A percentile compares a stretch with the other conserved stretches of the same genome.
phyloP scores from a whole-genome alignment of 2,113 vertebrate genomes.

The Nothoprocta perdicaria region DNA sequence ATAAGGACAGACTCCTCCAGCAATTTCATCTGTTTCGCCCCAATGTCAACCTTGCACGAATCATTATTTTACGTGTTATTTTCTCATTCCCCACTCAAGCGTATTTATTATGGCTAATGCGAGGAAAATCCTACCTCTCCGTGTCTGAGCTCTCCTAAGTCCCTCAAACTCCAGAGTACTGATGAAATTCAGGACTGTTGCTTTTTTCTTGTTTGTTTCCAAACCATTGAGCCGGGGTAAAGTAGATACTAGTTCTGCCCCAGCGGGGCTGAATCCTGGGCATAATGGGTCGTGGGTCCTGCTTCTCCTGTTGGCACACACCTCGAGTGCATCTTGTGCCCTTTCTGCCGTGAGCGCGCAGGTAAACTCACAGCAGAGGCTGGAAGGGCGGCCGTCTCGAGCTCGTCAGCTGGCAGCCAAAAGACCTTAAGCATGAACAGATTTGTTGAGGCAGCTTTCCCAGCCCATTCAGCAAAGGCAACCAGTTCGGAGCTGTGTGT shows the following conservation, averaged over 20 bases:
- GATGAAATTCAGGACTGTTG: background rate
- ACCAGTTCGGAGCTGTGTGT: slow-evolving; percentile 24
- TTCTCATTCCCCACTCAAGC: background rate
- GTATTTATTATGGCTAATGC: background rate
- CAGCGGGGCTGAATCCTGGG: slow-evolving; percentile 14
- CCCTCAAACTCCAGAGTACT: background rate
- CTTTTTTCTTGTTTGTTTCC: background rate
- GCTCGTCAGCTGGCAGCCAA: slow-evolving; percentile 53
- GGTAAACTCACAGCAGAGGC: slow-evolving; percentile 14
- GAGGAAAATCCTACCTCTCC: background rate
- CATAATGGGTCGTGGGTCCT: background rate
- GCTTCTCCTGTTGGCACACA: slow-evolving; percentile 21
- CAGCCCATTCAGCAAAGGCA: background rate
- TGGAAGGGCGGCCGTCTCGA: slow-evolving; percentile 49
- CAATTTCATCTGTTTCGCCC: slow-evolving; percentile 10
- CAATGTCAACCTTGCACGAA: background rate
- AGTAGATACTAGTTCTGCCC: background rate
- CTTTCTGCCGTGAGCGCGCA: slow-evolving; percentile 16
- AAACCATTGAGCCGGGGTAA: background rate
- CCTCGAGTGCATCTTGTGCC: background rate
- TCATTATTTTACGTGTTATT: background rate
- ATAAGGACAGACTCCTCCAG: slow-evolving; percentile 1
- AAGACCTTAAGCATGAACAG: slow-evolving; percentile 65
- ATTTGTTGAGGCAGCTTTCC: slow-evolving; percentile 20
- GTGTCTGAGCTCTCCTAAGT: background rate